Conservation (phyloP, 1,140 invertebrate genomes). For the Drosophila oshimai region DNA sequence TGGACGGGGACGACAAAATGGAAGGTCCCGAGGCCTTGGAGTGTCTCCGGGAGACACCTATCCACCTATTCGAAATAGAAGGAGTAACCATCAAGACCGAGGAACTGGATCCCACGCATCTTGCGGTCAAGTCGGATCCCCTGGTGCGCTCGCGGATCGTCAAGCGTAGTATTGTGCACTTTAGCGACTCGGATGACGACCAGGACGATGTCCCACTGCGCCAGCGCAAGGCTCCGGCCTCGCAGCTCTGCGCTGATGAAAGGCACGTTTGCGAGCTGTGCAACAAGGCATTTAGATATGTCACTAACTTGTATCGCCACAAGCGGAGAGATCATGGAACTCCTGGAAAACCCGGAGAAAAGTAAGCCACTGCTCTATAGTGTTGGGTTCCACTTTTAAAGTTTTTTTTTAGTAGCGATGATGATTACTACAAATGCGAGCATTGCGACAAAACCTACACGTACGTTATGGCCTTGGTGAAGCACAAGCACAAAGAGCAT, state of each 20-base stretch:
- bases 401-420: not conserved
- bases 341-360: not conserved
- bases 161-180: constrained; percentile 10
- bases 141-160: constrained; percentile 30
- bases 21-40: constrained; percentile 16
- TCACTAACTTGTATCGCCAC: constrained; percentile 58
- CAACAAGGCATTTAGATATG: constrained; percentile 46
- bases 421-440: constrained; percentile 69
- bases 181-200: constrained; percentile 33
- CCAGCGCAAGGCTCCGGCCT: constrained; percentile 16
- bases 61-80: constrained; percentile 58
- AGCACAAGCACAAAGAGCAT: constrained; percentile 52
- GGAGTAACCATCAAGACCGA: constrained; percentile 60
- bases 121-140: constrained; percentile 21
- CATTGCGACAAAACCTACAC: constrained; percentile 63
- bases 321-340: constrained; percentile 37
- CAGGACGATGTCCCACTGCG: constrained; percentile 52
- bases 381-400: not conserved
- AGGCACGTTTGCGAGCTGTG: constrained; percentile 44
- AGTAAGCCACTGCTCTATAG: not conserved
- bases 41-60: constrained; percentile 55
- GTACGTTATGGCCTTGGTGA: constrained; percentile 55
- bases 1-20: not conserved
- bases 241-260: not conserved
- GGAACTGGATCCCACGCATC: constrained; percentile 8